These are phyloP conservation scores for Pongo abelii DNA, from an alignment of 2,113 vertebrate species.

Conservation along the genomic window DNA sequence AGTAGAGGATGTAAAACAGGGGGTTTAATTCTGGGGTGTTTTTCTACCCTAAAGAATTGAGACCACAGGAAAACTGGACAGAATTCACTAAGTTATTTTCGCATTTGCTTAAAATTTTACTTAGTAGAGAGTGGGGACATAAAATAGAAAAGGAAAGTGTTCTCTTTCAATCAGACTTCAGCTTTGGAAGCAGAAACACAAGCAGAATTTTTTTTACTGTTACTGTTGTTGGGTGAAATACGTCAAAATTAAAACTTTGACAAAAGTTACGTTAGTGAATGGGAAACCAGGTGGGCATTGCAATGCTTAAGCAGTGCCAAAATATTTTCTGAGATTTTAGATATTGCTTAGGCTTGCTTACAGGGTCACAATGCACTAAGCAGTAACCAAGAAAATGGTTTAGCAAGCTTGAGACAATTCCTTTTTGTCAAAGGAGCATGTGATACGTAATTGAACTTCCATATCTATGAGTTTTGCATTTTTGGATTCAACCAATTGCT, in stretches of 20 bases:
- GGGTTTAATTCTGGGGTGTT: neutral
- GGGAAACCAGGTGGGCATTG: rapidly evolving
- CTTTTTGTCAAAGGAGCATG: neutral
- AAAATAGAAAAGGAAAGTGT: neutral
- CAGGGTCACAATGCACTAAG: neutral
- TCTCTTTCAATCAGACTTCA: neutral
- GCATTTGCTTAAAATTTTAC: neutral
- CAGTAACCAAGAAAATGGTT: neutral
- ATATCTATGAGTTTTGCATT: neutral
- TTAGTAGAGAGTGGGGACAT: neutral
- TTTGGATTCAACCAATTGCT: neutral
- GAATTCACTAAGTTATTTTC: neutral
- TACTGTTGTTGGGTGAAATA: neutral
- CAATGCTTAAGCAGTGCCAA: neutral
- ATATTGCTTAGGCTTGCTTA: neutral
- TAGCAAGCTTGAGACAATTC: neutral
- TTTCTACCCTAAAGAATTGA: neutral
- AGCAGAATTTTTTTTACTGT: neutral
- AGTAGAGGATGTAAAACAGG: neutral
- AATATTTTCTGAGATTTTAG: neutral
- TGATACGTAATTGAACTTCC: neutral
- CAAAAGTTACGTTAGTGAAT: neutral
- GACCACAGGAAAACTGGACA: neutral
- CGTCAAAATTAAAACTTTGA: neutral
- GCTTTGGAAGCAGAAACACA: neutral